Evolutionary conservation across 2,888 invertebrate genomes (phyloP), one percentile per base, ranked within the genome.

Genomic region (Serripes groenlandicus): DNA sequence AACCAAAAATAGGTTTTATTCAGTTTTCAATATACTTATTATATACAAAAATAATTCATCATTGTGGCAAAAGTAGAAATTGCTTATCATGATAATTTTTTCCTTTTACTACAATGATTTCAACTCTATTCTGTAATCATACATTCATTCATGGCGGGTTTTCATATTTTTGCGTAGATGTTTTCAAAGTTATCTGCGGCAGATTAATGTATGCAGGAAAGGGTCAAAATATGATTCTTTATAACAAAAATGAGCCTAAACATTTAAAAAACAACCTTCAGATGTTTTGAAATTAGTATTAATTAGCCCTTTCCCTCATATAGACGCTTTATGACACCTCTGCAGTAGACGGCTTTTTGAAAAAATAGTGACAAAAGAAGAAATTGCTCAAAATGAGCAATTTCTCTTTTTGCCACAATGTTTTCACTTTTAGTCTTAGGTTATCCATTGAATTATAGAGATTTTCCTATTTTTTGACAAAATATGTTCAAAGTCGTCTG

Each of bases 381-480:
- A 56, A 56, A 56, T 15, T 56, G 56, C 56, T n/a, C 5, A n/a
- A 15, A 15, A 56, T n/a, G 5, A 56, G 23, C 56, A 56, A 15
- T 56, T 56, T 56, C 9, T 56, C n/a, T n/a, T 56, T 56, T 56
- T 56, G 11, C 23, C n/a, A 56, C 56, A 56, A 56, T 56, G n/a
- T 23, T 56, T 56, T 56, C 9, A 11, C 56, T 56, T 56, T n/a
- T n/a, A n/a, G n/a, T n/a, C n/a, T n/a, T n/a, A n/a, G n/a, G n/a
- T n/a, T n/a, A n/a, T n/a, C n/a, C n/a, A n/a, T n/a, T n/a, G n/a
- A n/a, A n/a, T n/a, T n/a, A n/a, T n/a, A n/a, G n/a, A n/a, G n/a
- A n/a, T n/a, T n/a, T n/a, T n/a, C n/a, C n/a, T n/a, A n/a, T n/a
- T n/a, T n/a, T n/a, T n/a, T n/a, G n/a, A n/a, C n/a, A n/a, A n/a